Base-by-base conservation (phyloP, 2,113 vertebrate genomes). In the Corythaixoides concolor region DNA sequence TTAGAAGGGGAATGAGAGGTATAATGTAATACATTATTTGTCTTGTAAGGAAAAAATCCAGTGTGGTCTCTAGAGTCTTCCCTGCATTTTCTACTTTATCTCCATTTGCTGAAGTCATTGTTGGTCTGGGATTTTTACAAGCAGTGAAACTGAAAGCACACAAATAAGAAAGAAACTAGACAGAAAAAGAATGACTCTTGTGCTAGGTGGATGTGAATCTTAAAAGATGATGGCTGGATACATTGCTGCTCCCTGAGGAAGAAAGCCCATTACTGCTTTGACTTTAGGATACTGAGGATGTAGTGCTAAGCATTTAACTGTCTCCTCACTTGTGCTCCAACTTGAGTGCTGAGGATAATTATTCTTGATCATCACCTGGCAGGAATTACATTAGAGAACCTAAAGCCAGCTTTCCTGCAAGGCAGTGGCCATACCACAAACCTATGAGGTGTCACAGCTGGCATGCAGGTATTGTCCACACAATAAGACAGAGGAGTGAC, bases 91-190 rank as follows among this genome's bases (percentile, higher is more conserved):
- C 64, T 87, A 26, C 47, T 90, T 87, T 83, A 88, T 94, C 77
- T 95, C 66, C 94, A 10, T 93, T 95, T 88, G 72, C 68, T 49
- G 69, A 84, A 95, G 62, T 80, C 70, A 35, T 84, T 93, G 64
- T 21, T 94, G 74, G 49, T 85, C 77, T 0, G 0, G n/a, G 35
- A 49, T 81, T 92, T 88, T 94, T 89, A 73, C 59, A 82, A 76
- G 75, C 56, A 88, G 63, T 95, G 47, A 90, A 91, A 72, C 45
- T 58, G 79, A 70, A 95, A 90, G 32, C 43, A 79, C 43, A 32
- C 30, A 50, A 87, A 12, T 41, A 91, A 80, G 75, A 91, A 86
- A 88, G 78, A 74, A 90, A 78, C 35, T 43, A 67, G 49, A 70
- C 37, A 90, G 63, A 76, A 73, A 75, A 83, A 53, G 28, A 77